These are phyloP conservation scores for Phrynocephalus versicolor DNA, from an alignment of 2,113 vertebrate species.

Conservation along the genomic window DNA sequence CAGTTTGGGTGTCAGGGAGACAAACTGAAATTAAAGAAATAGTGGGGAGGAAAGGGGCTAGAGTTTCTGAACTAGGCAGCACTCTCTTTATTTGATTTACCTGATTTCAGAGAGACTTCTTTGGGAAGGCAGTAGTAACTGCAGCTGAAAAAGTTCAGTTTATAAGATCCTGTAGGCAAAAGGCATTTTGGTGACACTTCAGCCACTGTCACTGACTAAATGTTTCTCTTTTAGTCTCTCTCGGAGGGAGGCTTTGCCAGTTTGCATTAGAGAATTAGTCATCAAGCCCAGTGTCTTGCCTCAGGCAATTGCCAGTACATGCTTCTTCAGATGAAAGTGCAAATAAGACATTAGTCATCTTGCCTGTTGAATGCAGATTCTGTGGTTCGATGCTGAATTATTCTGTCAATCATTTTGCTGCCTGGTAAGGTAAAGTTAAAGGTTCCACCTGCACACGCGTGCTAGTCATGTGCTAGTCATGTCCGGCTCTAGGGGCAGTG, in stretches of 20 bases:
- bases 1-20: too few relatives aligned
- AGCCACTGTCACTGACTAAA: not conserved
- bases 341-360: not conserved
- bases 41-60: not conserved
- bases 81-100: not conserved
- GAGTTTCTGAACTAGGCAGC: not conserved
- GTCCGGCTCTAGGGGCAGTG: too few relatives aligned
- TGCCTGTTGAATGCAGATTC: not conserved
- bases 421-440: not conserved
- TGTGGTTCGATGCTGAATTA: not conserved
- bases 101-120: not conserved
- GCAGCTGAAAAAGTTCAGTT: not conserved
- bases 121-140: not conserved
- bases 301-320: not conserved
- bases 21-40: not conserved
- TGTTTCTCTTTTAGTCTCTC: not conserved
- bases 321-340: not conserved
- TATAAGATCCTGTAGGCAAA: slow-evolving; percentile 2
- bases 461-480: too few relatives aligned
- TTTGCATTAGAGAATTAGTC: not conserved
- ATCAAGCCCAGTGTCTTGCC: not conserved
- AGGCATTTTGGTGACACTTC: slow-evolving; percentile 12
- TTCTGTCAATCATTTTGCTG: not conserved
- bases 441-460: too few relatives aligned
- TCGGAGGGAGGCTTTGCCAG: not conserved